phyloP scores from a whole-genome alignment of 1,140 invertebrate genomes.

The Condylostylus longicornis region DNA sequence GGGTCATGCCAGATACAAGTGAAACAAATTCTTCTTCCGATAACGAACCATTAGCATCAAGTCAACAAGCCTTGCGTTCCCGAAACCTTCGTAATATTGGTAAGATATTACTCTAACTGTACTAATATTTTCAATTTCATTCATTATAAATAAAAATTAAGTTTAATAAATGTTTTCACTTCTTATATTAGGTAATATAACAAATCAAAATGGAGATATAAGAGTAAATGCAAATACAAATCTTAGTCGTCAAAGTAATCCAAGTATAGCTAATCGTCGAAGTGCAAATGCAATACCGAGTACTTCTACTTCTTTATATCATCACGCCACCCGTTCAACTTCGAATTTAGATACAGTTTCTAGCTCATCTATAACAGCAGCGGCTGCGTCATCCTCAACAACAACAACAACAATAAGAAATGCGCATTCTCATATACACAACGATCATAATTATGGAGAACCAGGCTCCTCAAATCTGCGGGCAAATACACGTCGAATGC shows the following conservation, averaged over 20 bases:
- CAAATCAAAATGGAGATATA: not conserved
- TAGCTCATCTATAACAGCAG: conserved; percentile 2
- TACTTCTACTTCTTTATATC: conserved; percentile 17
- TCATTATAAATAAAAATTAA: too few relatives aligned
- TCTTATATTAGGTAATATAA: too few relatives aligned
- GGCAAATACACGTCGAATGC: conserved; percentile 15
- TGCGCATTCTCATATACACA: conserved; percentile 9
- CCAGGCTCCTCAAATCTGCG: conserved; percentile 13
- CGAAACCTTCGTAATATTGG: not conserved
- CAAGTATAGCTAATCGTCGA: conserved; percentile 4
- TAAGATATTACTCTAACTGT: too few relatives aligned
- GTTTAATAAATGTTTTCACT: too few relatives aligned
- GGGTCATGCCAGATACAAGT: conserved; percentile 11
- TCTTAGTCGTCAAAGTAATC: not conserved
- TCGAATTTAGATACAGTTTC: conserved; percentile 10
- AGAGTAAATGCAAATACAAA: not conserved
- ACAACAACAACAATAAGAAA: not conserved
- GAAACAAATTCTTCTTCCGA: conserved; percentile 23
- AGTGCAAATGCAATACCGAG: conserved; percentile 17
- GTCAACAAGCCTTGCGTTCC: conserved; percentile 9
- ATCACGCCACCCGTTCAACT: conserved; percentile 26
- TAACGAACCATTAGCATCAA: conserved; percentile 25
- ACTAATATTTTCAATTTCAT: too few relatives aligned
- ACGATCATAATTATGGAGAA: conserved; percentile 29
- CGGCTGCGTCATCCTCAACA: conserved; percentile 4